A percentile compares a stretch with the other conserved stretches of the same genome.
These are phyloP conservation scores for Vulpes lagopus DNA, from an alignment of 2,113 vertebrate species.

Conservation along the genomic window DNA sequence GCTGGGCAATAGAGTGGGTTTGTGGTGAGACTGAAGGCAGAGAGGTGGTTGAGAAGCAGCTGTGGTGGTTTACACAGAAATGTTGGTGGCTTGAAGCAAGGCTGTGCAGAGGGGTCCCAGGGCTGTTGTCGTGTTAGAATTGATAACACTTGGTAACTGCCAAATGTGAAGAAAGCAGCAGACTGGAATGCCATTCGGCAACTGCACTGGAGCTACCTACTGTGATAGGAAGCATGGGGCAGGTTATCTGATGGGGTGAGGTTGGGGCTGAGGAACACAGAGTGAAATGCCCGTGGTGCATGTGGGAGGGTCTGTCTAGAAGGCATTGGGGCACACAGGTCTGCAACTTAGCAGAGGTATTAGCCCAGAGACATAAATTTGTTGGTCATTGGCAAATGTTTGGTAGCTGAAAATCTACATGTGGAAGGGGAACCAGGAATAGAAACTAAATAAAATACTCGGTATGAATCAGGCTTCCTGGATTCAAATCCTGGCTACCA, in stretches of 20 bases:
- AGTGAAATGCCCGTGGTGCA: neutral
- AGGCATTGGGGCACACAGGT: neutral
- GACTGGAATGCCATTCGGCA: neutral
- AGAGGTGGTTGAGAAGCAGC: neutral
- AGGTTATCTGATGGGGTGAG: neutral
- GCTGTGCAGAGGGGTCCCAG: neutral
- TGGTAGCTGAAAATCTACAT: neutral
- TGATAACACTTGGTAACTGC: neutral
- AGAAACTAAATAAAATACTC: neutral
- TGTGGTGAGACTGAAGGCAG: neutral
- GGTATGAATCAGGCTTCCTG: neutral
- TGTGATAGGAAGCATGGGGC: neutral
- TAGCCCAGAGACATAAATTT: neutral
- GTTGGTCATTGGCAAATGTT: neutral
- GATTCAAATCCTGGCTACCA: neutral
- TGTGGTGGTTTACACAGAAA: neutral
- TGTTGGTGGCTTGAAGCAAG: neutral
- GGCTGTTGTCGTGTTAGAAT: neutral
- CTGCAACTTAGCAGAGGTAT: neutral
- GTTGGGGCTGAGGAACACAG: neutral
- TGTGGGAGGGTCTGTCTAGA: neutral
- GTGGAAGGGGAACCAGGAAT: neutral
- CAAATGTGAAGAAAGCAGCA: neutral
- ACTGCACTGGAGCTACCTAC: neutral
- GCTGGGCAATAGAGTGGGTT: neutral